Evolutionary conservation across 2,797 vertebrate genomes (phyloP).

Genomic region (Gephyroberyx darwinii): DNA sequence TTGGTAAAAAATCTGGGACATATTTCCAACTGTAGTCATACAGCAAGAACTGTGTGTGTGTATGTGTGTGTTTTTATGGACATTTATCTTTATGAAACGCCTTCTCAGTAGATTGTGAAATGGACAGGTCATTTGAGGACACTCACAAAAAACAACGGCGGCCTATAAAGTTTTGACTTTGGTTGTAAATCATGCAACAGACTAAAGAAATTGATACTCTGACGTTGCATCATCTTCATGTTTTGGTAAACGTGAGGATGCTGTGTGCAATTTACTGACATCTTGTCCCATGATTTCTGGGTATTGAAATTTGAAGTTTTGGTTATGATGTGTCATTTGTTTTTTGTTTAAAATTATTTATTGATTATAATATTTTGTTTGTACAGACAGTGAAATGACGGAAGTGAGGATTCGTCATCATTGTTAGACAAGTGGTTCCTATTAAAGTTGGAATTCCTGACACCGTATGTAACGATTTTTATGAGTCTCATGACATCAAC

Average conservation of each 20-base stretch:
- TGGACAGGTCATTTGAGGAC: neutral
- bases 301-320: no score
- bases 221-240: no score
- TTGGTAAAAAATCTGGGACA: no score
- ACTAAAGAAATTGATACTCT: no score
- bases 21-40: no score
- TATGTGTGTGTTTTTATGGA: neutral
- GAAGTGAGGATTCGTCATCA: neutral
- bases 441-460: neutral
- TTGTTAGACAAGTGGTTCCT: neutral
- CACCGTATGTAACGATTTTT: neutral
- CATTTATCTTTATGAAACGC: neutral
- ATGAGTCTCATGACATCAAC: neutral
- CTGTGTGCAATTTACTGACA: no score
- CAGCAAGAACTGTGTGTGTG: neutral
- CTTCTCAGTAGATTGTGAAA: neutral
- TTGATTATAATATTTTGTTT: neutral
- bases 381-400: neutral
- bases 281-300: no score
- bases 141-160: no score
- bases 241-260: no score
- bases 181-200: no score
- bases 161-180: no score
- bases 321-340: neutral
- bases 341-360: neutral